Evolutionary conservation across 2,797 vertebrate species (phyloP).

Genomic region (Chiroxiphia lanceolata): DNA sequence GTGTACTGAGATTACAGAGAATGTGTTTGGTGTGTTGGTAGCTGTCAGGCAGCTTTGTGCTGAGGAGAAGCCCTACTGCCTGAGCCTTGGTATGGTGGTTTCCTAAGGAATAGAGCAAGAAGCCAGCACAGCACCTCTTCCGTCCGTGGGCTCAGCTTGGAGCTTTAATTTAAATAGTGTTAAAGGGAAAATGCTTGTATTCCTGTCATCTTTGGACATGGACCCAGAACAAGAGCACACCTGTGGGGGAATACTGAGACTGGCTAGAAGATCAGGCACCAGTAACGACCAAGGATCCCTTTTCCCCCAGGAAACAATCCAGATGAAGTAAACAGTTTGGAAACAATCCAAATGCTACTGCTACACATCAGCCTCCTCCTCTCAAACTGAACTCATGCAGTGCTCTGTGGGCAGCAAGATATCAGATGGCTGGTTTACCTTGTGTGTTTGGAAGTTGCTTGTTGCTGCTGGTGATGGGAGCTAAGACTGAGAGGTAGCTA

Average conservation of each 20-base stretch:
- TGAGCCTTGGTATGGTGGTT: fast-evolving
- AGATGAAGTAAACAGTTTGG: background rate
- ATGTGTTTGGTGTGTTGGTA: background rate
- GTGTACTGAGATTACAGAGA: background rate
- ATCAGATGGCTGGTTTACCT: background rate
- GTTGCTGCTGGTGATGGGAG: background rate
- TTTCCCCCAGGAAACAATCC: background rate
- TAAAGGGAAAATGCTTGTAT: background rate
- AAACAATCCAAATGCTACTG: background rate
- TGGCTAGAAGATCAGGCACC: background rate
- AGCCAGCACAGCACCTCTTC: background rate
- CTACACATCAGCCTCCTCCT: background rate
- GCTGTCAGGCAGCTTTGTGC: background rate
- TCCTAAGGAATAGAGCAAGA: background rate
- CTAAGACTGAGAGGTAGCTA: background rate
- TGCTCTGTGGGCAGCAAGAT: background rate
- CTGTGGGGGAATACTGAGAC: background rate
- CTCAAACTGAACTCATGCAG: background rate
- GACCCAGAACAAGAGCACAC: background rate
- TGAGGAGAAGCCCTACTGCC: background rate
- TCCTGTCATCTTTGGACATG: background rate
- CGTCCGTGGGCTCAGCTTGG: background rate
- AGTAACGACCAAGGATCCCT: background rate
- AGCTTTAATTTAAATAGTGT: background rate
- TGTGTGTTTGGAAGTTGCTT: background rate